Evolutionary conservation across 92 coral and sea anemone species (phyloP).

Genomic region (Epizoanthus ramosus): DNA sequence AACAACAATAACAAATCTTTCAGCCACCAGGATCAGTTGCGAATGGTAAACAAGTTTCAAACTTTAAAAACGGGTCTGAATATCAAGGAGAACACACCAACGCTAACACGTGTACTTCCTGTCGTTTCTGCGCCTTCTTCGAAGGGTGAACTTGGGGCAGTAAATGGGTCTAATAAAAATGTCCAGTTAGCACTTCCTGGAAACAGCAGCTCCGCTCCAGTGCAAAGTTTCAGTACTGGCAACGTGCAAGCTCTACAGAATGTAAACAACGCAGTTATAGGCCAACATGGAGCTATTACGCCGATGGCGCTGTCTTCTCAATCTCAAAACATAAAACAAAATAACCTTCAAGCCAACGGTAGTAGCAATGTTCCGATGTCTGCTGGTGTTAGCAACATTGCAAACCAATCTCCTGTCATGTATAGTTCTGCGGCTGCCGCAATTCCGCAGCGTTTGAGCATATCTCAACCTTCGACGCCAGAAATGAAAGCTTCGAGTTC

Average conservation of each 20-base stretch:
- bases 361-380: background rate
- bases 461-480: background rate
- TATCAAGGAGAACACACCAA: background rate
- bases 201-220: background rate
- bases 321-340: background rate
- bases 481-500: background rate
- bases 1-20: background rate
- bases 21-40: too few species aligned
- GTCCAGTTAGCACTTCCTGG: background rate
- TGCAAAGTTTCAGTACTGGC: background rate
- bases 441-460: background rate
- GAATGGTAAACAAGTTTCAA: too few species aligned
- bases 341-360: background rate
- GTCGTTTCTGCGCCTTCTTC: background rate
- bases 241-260: too few species aligned
- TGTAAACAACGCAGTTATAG: too few species aligned
- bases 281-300: too few species aligned
- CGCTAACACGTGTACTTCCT: background rate
- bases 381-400: background rate
- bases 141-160: background rate
- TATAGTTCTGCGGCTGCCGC: background rate
- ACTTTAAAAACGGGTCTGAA: too few species aligned
- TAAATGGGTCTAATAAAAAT: background rate
- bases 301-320: too few species aligned
- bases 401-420: slow-evolving; percentile 7